Evolutionary conservation across 2,888 invertebrate genomes (phyloP), one percentile per base, ranked within the genome.

Genomic region (Drosophila eohydei): DNA sequence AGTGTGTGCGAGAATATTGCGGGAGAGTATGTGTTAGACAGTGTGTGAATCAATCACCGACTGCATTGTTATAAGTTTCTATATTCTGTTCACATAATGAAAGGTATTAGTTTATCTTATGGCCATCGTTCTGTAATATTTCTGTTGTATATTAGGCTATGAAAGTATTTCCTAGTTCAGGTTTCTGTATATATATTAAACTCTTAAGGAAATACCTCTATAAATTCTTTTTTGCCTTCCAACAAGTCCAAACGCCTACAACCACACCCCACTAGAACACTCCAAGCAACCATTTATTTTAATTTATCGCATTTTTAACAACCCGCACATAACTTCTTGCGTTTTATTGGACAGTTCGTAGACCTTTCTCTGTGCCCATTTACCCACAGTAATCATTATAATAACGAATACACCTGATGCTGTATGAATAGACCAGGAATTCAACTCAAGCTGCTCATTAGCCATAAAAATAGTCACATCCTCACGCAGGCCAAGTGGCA

Each of bases 381-480:
- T 58, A 56, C 65, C 59, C 64, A 56, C 30, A 44, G 50, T 55
- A 59, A 43, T 30, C 44, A 30, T 59, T 50, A 62, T 52, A 64
- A 40, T 28, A 21, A 32, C 41, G 16, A 44, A 57, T 67, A 55
- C 82, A 84, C 85, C 79, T 87, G 84, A 84, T 75, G 66, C 70
- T 40, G 63, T 55, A 3, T 14, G 34, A 73, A 68, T 56, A 52
- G 70, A 28, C 65, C 54, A 57, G 59, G 69, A 83, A 80, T 68
- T 71, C 66, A 71, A 65, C 74, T 69, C 77, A 73, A 83, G 74
- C 71, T 74, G 83, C 88, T 88, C 80, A 83, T 88, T 83, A 83
- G 68, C 86, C 83, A 83, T 88, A 85, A 88, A 88, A 83, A 78
- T 85, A 82, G 85, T 88, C 85, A 88, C 80, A 83, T 81, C 74